Conservation (phyloP, 2,888 invertebrate genomes). For the Tipula unca region DNA sequence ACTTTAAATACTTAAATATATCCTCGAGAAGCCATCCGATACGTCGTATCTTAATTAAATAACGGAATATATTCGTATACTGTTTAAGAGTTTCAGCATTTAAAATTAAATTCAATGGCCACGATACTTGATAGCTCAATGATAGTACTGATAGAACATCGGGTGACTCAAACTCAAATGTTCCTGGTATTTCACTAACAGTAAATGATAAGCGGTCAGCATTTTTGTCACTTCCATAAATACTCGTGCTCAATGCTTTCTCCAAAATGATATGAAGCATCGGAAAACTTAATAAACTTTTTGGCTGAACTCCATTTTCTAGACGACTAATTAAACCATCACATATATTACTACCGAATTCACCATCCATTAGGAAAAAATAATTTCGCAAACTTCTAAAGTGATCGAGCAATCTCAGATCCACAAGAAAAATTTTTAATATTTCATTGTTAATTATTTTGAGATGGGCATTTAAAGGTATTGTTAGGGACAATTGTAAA, state of each 20-base stretch:
- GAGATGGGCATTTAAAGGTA: slow-evolving; percentile 59
- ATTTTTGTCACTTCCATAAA: slow-evolving; percentile 49
- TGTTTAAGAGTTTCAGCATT: slow-evolving; percentile 60
- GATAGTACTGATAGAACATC: slow-evolving; percentile 59
- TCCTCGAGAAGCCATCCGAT: slow-evolving; percentile 68
- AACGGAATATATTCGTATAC: slow-evolving; percentile 67
- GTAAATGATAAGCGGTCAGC: slow-evolving; percentile 55
- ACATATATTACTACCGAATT: slow-evolving; percentile 65
- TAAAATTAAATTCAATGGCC: slow-evolving; percentile 72
- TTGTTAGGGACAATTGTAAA: slow-evolving; percentile 55
- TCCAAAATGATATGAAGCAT: slow-evolving; percentile 60
- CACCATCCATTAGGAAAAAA: slow-evolving; percentile 71
- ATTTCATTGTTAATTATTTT: slow-evolving; percentile 64
- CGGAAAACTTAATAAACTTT: slow-evolving; percentile 59
- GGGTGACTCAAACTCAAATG: slow-evolving; percentile 55
- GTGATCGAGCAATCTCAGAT: slow-evolving; percentile 54
- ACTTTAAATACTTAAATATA: slow-evolving; percentile 52
- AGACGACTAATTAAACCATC: slow-evolving; percentile 59
- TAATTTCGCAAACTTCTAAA: slow-evolving; percentile 65
- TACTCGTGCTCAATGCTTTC: slow-evolving; percentile 53
- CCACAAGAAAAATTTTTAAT: slow-evolving; percentile 57
- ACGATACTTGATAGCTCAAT: slow-evolving; percentile 59
- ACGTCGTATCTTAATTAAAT: slow-evolving; percentile 63
- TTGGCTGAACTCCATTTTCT: slow-evolving; percentile 54
- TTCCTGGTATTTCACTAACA: slow-evolving; percentile 51